Percentiles rank a stretch among this genome's conserved stretches.
These are phyloP conservation scores for Anabas testudineus DNA, from an alignment of 2,797 vertebrate species.

Conservation along the genomic window DNA sequence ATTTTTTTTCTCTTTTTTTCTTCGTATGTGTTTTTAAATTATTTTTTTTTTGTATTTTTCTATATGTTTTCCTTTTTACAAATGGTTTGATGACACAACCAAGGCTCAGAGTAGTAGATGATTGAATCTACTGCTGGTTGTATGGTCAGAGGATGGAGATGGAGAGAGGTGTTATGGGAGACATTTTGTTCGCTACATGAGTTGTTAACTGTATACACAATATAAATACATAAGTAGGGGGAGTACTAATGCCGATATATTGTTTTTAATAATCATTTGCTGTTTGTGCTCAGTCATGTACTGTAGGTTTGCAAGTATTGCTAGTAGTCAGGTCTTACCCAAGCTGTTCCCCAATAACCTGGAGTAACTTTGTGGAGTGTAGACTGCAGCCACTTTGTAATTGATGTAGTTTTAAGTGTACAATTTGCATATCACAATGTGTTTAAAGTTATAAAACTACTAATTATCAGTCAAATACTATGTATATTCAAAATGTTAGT, in stretches of 20 bases:
- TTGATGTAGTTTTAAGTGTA: conserved; percentile 60
- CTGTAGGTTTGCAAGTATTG: conserved; percentile 72
- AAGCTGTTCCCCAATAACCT: conserved; percentile 70
- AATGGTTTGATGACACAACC: conserved; percentile 80
- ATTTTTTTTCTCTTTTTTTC: conserved; percentile 51
- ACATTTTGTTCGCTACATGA: conserved; percentile 72
- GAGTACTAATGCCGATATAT: conserved; percentile 52
- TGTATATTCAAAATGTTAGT: conserved; percentile 72
- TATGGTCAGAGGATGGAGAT: conserved; percentile 77
- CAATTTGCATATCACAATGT: conserved; percentile 77
- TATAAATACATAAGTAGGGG: conserved; percentile 66
- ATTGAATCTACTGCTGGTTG: conserved; percentile 88
- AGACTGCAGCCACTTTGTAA: conserved; percentile 64
- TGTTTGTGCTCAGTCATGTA: conserved; percentile 79
- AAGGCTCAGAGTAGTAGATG: conserved; percentile 82
- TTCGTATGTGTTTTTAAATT: conserved; percentile 54
- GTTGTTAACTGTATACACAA: conserved; percentile 66
- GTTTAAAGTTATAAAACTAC: conserved; percentile 71
- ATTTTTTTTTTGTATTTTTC: conserved; percentile 68
- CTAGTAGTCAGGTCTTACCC: conserved; percentile 68
- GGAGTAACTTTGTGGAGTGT: conserved; percentile 44
- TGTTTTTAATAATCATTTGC: conserved; percentile 58
- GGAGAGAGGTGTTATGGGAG: conserved; percentile 79
- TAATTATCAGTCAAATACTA: conserved; percentile 68
- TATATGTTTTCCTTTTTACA: conserved; percentile 83